Evolutionary conservation across 2,888 invertebrate species (phyloP).

Genomic region (Athalia rosae): DNA sequence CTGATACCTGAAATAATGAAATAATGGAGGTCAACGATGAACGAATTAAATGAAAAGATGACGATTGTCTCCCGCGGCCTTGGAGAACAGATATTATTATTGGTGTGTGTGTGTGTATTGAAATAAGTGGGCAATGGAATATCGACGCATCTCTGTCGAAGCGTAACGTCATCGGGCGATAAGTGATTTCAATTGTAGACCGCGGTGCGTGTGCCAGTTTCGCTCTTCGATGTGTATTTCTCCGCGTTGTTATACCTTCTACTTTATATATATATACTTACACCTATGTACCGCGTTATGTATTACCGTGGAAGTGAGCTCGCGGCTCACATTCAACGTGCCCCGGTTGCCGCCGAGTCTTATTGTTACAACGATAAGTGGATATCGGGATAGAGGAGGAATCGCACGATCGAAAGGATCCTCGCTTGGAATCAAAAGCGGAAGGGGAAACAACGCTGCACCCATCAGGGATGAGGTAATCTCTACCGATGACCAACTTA

Average conservation of each 20-base stretch:
- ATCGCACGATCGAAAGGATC: background rate
- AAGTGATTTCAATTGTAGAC: conserved; percentile 34
- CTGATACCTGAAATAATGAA: conserved; percentile 83
- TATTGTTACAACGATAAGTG: conserved; percentile 35
- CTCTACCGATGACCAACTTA: conserved; percentile 22
- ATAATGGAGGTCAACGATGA: background rate
- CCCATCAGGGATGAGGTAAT: conserved; percentile 32
- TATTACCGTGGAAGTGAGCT: background rate
- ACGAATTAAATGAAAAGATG: background rate
- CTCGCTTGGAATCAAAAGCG: background rate
- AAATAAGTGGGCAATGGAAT: conserved; percentile 6
- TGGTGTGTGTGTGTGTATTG: too few relatives aligned
- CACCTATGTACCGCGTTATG: background rate
- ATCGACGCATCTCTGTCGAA: conserved; percentile 23
- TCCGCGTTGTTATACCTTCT: background rate
- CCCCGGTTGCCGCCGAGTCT: conserved; percentile 2
- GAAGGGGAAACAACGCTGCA: background rate
- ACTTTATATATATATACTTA: background rate
- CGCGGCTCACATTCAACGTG: too few relatives aligned
- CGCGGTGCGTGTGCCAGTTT: conserved; percentile 14
- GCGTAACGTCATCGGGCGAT: conserved; percentile 17
- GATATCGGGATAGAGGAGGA: conserved; percentile 32
- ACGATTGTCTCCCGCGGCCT: background rate
- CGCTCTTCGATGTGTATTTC: background rate
- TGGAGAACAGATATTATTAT: background rate